phyloP scores from a whole-genome alignment of 2,888 invertebrate genomes.

The Meganola albula region DNA sequence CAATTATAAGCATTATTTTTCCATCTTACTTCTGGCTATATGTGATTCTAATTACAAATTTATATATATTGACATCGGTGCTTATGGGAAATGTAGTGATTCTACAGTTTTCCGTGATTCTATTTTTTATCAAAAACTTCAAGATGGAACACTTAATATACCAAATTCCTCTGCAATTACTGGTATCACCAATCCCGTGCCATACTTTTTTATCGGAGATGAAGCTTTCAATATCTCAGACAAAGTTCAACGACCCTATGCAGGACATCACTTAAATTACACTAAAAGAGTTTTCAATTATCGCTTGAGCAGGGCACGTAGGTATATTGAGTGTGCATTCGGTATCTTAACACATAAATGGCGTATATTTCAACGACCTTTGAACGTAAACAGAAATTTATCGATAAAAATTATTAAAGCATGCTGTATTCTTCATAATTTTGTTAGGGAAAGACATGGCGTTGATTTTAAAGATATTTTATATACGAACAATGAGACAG shows the following conservation, averaged over 20 bases:
- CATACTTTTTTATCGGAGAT: slow-evolving; percentile 10
- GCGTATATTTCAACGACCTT: slow-evolving; percentile 6
- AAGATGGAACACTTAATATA: slow-evolving; percentile 5
- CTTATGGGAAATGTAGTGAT: slow-evolving; percentile 8
- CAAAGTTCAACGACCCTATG: slow-evolving; percentile 9
- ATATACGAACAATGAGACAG: too few relatives aligned
- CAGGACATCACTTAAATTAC: slow-evolving; percentile 9
- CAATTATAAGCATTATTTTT: slow-evolving; percentile 1
- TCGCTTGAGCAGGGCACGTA: slow-evolving; percentile 8
- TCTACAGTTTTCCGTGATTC: slow-evolving; percentile 10
- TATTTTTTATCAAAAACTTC: slow-evolving; percentile 11
- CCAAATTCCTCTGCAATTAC: slow-evolving; percentile 11
- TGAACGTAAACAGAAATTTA: slow-evolving; percentile 7
- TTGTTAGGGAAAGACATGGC: too few relatives aligned
- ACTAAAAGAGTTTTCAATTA: slow-evolving; percentile 12
- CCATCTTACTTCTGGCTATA: background rate
- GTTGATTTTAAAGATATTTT: too few relatives aligned
- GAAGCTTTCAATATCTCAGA: slow-evolving; percentile 10
- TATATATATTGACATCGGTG: slow-evolving; percentile 4
- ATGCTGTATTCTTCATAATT: slow-evolving; percentile 3
- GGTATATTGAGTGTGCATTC: slow-evolving; percentile 1
- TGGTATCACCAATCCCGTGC: slow-evolving; percentile 7
- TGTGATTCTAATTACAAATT: slow-evolving; percentile 3
- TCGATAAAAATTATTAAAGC: slow-evolving; percentile 5
- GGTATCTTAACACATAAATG: slow-evolving; percentile 7